Base-by-base conservation (phyloP, 2,888 invertebrate genomes). In the Hyposoter dolosus region DNA sequence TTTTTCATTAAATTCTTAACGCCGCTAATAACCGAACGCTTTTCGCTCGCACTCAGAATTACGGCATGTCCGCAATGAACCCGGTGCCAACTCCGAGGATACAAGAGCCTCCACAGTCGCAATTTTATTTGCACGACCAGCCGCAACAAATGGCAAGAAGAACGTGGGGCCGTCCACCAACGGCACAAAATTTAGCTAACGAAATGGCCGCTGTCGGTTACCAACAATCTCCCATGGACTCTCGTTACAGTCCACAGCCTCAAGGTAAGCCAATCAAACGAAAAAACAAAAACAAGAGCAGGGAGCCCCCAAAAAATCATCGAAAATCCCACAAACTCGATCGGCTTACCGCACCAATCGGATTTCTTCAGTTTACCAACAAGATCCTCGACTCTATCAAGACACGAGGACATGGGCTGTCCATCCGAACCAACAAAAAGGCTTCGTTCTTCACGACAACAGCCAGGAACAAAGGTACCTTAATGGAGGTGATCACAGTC, bases 41-140 rank as follows among this genome's bases (percentile, higher is more conserved):
- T 76, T 65, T 65, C 65, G 75, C 63, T 75, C 23, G 75, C 75
- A 45, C 71, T 82, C 87, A 93, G 93, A 90, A 87, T 88, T 94
- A 90, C 74, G 92, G 91, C 72, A 91, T 93, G 84, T 75, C 92
- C 40, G 84, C 90, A 32, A 90, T 93, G 85, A 93, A 92, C 90
- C 90, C 92, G n/a, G 89, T 94, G 89, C 86, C 91, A 60, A 84
- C 89, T 10, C 88, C 92, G 56, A 92, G 94, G 89, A 84, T 93
- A 72, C 93, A 91, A 76, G 92, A 92, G 28, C 87, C 93, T 35
- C 94, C 94, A 71, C 95, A 96, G 85, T 95, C 96, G 89, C 96
- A 97, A 94, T 97, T 97, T 94, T 98, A 96, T 94, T 95, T 97
- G 90, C 97, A 98, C 93, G 97, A 97, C 91, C 95, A 95, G 87